Evolutionary conservation across 2,797 vertebrate species (phyloP).

Genomic region (Alcedo quadribrachys): DNA sequence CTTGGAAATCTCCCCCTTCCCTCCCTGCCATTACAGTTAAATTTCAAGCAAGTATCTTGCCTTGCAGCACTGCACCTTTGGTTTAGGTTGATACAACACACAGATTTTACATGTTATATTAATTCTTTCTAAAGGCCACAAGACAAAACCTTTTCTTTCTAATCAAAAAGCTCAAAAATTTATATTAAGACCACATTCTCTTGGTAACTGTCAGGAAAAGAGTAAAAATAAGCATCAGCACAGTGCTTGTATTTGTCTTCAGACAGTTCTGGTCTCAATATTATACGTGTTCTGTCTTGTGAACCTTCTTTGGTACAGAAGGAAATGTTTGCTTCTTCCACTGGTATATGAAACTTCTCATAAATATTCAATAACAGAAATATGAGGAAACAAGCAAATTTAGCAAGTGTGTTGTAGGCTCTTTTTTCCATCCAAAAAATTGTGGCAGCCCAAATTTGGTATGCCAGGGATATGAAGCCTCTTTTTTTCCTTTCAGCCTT

Average conservation of each 20-base stretch:
- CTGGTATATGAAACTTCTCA: too few species aligned
- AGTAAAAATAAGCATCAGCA: background rate
- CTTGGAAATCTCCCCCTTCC: background rate
- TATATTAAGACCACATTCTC: background rate
- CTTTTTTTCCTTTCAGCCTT: too few species aligned
- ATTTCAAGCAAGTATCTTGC: background rate
- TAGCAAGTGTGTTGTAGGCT: too few species aligned
- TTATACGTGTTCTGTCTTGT: constrained; percentile 58
- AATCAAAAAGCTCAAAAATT: background rate
- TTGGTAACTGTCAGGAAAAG: background rate
- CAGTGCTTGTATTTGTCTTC: background rate
- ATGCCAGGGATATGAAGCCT: too few species aligned
- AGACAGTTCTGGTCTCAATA: constrained; percentile 22
- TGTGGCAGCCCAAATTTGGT: too few species aligned
- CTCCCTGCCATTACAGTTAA: background rate
- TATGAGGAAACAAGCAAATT: too few species aligned
- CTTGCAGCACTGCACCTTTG: constrained; percentile 62
- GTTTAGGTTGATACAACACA: background rate
- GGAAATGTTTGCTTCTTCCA: constrained; percentile 66
- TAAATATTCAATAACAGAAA: too few species aligned
- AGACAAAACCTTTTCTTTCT: constrained; percentile 25
- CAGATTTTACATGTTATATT: background rate
- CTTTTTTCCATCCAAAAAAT: too few species aligned
- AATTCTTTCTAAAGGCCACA: constrained; percentile 55
- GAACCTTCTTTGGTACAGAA: constrained; percentile 61